Evolutionary conservation across 2,113 vertebrate genomes (phyloP).

Genomic region (Gymnarchus niloticus): DNA sequence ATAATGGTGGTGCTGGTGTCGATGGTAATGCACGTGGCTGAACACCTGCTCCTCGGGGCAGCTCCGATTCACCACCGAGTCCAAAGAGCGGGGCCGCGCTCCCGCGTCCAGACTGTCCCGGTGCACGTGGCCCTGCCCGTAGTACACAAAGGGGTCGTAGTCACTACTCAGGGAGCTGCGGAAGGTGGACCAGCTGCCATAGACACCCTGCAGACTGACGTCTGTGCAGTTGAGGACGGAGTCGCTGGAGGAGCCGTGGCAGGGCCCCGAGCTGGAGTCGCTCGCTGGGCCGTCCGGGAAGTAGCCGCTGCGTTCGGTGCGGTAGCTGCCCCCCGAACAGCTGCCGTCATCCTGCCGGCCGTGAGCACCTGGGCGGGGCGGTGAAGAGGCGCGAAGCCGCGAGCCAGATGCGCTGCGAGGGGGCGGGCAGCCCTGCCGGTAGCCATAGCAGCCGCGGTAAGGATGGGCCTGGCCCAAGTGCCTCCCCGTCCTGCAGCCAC

Average conservation of each 20-base stretch:
- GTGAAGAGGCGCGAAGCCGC: slow-evolving; percentile 51
- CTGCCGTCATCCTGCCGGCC: slow-evolving; percentile 75
- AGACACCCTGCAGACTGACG: slow-evolving; percentile 84
- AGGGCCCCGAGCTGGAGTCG: slow-evolving; percentile 93
- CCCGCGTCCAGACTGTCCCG: slow-evolving; percentile 48
- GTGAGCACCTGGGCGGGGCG: slow-evolving; percentile 18
- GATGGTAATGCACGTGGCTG: slow-evolving; percentile 87
- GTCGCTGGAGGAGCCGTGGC: slow-evolving; percentile 92
- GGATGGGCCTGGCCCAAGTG: slow-evolving; percentile 39
- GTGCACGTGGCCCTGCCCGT: slow-evolving; percentile 48
- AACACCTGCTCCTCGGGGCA: slow-evolving; percentile 68
- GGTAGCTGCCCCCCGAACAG: slow-evolving; percentile 83
- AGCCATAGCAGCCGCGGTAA: slow-evolving; percentile 60
- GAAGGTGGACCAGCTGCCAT: slow-evolving; percentile 93
- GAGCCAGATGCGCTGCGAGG: slow-evolving; percentile 51
- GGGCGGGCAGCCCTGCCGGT: slow-evolving; percentile 56
- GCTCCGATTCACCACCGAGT: slow-evolving; percentile 66
- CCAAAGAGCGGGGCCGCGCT: slow-evolving; percentile 72
- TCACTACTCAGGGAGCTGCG: slow-evolving; percentile 95
- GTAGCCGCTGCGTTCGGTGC: slow-evolving; percentile 87
- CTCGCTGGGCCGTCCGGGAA: slow-evolving; percentile 87
- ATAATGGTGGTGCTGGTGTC: slow-evolving; percentile 91
- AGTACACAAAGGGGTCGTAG: slow-evolving; percentile 86
- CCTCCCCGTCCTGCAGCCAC: slow-evolving; percentile 46
- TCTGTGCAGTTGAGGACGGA: slow-evolving; percentile 92